Evolutionary conservation across 2,797 vertebrate genomes (phyloP).

Genomic region (Rhinella marina): DNA sequence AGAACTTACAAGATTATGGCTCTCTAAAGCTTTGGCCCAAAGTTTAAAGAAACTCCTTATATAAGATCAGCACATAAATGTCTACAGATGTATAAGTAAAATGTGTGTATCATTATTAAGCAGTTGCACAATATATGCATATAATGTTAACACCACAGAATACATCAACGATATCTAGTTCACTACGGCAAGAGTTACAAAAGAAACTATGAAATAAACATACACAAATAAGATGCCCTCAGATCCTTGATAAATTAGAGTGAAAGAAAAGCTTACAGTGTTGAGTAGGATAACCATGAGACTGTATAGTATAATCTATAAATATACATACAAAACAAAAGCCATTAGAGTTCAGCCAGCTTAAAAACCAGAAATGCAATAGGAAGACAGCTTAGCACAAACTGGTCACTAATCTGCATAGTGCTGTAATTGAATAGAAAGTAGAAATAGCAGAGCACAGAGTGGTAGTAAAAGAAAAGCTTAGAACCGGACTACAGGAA

Average conservation of each 20-base stretch:
- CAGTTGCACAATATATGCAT: constrained; percentile 47
- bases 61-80: constrained; percentile 14
- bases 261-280: neutral
- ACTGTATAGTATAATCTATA: neutral
- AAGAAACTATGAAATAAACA: constrained; percentile 18
- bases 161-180: constrained; percentile 27
- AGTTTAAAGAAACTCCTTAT: constrained; percentile 18
- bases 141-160: constrained; percentile 34
- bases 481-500: neutral
- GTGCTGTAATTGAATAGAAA: neutral
- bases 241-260: constrained; percentile 25
- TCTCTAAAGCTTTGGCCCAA: constrained; percentile 51
- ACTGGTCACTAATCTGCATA: constrained; percentile 2
- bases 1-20: constrained; percentile 56
- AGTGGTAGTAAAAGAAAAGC: neutral
- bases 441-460: neutral
- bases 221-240: constrained; percentile 27
- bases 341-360: neutral
- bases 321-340: neutral
- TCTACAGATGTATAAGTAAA: constrained; percentile 1
- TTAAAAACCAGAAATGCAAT: neutral
- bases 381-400: neutral
- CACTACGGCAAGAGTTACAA: constrained; percentile 33
- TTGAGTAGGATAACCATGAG: neutral
- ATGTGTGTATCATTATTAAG: constrained; percentile 38